Evolutionary conservation across 23 tunicate species (phyloP).

Genomic region (Diplosoma virens): DNA sequence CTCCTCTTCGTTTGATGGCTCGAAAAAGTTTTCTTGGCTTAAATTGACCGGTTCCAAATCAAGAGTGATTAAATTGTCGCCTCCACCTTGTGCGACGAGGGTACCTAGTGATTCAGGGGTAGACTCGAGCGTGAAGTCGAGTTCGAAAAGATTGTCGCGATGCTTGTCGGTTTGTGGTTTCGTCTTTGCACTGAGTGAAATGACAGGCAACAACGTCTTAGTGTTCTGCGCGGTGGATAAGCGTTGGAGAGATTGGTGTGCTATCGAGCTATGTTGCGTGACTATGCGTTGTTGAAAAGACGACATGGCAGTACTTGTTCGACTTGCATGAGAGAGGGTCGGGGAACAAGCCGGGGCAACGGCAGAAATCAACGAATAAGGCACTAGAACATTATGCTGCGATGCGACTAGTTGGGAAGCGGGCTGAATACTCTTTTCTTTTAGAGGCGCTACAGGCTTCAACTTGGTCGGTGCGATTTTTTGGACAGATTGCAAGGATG

Average conservation of each 20-base stretch:
- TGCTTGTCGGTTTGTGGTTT: background rate
- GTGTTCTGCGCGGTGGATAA: background rate
- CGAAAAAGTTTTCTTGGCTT: conserved; percentile 26
- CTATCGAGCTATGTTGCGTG: background rate
- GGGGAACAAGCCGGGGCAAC: conserved; percentile 2
- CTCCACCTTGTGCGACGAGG: conserved; percentile 15
- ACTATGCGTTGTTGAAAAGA: background rate
- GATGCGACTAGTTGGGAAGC: background rate
- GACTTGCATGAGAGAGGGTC: background rate
- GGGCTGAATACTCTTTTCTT: background rate
- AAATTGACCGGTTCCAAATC: conserved; percentile 75
- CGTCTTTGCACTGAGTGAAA: background rate
- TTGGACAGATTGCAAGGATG: background rate
- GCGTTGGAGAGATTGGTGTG: background rate
- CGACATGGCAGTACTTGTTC: background rate
- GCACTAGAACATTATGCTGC: conserved; percentile 29
- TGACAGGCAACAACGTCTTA: background rate
- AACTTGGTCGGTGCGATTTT: background rate
- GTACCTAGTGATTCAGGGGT: background rate
- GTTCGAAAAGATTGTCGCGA: conserved; percentile 38
- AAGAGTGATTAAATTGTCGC: conserved; percentile 74
- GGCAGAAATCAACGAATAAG: conserved; percentile 44
- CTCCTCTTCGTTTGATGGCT: conserved; percentile 77
- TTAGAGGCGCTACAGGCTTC: background rate
- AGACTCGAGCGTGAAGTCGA: conserved; percentile 27